Percentiles rank a stretch among this genome's conserved stretches.
Evolutionary conservation across 2,888 invertebrate species (phyloP).

Genomic region (Epistrophe eligans): DNA sequence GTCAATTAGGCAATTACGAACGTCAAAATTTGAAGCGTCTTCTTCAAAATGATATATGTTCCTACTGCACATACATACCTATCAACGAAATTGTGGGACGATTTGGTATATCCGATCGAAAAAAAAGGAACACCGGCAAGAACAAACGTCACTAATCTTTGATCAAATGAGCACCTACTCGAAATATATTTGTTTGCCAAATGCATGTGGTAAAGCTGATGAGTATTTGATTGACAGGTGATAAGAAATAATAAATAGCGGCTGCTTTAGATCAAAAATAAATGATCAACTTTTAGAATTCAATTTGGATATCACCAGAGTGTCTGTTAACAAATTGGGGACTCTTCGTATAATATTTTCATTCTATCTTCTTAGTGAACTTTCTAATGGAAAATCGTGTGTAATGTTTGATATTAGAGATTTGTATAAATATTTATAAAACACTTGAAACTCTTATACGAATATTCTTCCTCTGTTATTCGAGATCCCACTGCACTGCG

Average conservation of each 20-base stretch:
- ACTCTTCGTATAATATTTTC: background rate
- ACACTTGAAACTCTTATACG: constrained; percentile 41
- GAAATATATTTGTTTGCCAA: constrained; percentile 53
- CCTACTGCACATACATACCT: no score
- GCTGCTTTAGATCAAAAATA: constrained; percentile 54
- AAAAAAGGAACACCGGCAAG: constrained; percentile 32
- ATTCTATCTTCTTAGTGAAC: background rate
- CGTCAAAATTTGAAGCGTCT: constrained; percentile 54
- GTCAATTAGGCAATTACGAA: constrained; percentile 71
- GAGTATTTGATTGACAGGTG: constrained; percentile 77
- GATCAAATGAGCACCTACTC: constrained; percentile 67
- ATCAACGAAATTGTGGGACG: constrained; percentile 5
- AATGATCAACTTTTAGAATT: constrained; percentile 24
- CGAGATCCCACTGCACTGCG: no score
- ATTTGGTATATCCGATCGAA: constrained; percentile 4
- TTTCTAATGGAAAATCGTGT: background rate
- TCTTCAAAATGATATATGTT: constrained; percentile 32
- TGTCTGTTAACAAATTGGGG: constrained; percentile 20
- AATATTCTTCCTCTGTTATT: background rate
- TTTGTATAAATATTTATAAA: constrained; percentile 57
- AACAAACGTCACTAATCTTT: constrained; percentile 70
- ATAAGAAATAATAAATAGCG: constrained; percentile 69
- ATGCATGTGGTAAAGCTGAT: constrained; percentile 59
- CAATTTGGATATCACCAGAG: constrained; percentile 15
- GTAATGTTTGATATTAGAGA: background rate